A percentile compares a stretch with the other conserved stretches of the same genome.
Evolutionary conservation across 2,113 vertebrate species (phyloP).

Genomic region (Dromaius novaehollandiae): DNA sequence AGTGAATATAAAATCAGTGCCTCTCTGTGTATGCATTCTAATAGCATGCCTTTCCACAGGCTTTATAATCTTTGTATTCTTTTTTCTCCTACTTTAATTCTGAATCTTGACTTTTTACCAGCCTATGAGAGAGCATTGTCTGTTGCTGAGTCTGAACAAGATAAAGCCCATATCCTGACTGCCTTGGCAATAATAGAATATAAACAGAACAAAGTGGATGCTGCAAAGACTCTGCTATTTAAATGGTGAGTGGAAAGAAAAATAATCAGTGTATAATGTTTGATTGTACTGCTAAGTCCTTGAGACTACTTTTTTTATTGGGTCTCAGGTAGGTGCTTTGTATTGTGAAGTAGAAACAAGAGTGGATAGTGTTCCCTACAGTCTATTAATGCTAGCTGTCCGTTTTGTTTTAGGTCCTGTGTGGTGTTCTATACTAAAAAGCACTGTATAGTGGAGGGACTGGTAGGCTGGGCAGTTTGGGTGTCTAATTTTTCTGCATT

Average conservation of each 20-base stretch:
- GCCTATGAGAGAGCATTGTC: conserved; percentile 90
- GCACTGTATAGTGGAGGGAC: not conserved
- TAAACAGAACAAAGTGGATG: conserved; percentile 83
- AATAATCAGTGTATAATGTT: not conserved
- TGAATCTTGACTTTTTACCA: conserved; percentile 52
- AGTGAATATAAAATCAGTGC: not conserved
- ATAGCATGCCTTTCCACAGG: not conserved
- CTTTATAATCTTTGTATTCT: not conserved
- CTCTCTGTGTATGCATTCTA: not conserved
- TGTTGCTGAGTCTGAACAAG: conserved; percentile 86
- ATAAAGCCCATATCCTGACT: conserved; percentile 90
- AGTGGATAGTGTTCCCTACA: not conserved
- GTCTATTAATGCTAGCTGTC: not conserved
- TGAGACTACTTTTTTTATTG: not conserved
- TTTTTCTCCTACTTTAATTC: conserved; percentile 30
- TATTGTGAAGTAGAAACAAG: not conserved
- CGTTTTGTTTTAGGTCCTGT: not conserved
- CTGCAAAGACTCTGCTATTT: conserved; percentile 92
- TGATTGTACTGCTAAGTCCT: not conserved
- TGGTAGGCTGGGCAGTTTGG: not conserved
- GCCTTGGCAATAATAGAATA: conserved; percentile 90
- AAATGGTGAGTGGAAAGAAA: conserved; percentile 85
- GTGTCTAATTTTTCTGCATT: not conserved
- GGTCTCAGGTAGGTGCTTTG: not conserved
- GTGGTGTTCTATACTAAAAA: not conserved